These are phyloP conservation scores for Siniperca knerii DNA, from an alignment of 2,113 vertebrate genomes.

Conservation along the genomic window DNA sequence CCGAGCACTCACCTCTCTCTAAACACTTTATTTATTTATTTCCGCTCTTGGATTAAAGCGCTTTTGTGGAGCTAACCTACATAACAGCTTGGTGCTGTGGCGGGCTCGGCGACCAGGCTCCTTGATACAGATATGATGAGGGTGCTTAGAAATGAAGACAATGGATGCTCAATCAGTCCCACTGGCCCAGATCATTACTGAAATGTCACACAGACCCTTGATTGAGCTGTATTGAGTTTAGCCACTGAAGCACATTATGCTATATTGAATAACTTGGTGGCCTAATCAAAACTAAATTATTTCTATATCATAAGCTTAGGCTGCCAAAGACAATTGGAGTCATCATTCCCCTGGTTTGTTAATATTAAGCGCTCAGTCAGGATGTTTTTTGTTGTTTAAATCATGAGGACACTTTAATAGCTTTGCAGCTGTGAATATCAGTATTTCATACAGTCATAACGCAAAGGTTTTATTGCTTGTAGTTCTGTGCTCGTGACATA, in stretches of 20 bases:
- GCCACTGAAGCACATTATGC: constrained; percentile 73
- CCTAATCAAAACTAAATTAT: constrained; percentile 78
- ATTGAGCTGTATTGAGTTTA: constrained; percentile 83
- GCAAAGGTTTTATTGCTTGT: not conserved
- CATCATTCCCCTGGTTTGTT: constrained; percentile 46
- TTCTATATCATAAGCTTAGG: constrained; percentile 73
- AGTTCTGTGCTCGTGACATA: not conserved
- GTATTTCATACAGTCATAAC: not conserved
- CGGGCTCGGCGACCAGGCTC: constrained; percentile 9
- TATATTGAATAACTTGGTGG: constrained; percentile 59
- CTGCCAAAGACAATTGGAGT: constrained; percentile 46
- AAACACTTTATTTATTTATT: constrained; percentile 79
- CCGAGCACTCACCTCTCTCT: constrained; percentile 84
- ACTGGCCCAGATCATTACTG: constrained; percentile 70
- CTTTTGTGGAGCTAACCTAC: constrained; percentile 79
- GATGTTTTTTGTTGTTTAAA: constrained; percentile 24
- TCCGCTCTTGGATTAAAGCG: constrained; percentile 67
- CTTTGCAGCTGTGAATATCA: not conserved
- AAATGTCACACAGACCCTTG: constrained; percentile 71
- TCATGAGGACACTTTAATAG: not conserved
- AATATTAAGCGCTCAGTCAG: constrained; percentile 21
- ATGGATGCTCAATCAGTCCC: constrained; percentile 60
- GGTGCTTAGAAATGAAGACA: constrained; percentile 60
- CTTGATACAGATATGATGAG: constrained; percentile 72
- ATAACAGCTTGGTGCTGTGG: constrained; percentile 71